phyloP scores from a whole-genome alignment of 2,113 vertebrate species.

The Narcine bancroftii region DNA sequence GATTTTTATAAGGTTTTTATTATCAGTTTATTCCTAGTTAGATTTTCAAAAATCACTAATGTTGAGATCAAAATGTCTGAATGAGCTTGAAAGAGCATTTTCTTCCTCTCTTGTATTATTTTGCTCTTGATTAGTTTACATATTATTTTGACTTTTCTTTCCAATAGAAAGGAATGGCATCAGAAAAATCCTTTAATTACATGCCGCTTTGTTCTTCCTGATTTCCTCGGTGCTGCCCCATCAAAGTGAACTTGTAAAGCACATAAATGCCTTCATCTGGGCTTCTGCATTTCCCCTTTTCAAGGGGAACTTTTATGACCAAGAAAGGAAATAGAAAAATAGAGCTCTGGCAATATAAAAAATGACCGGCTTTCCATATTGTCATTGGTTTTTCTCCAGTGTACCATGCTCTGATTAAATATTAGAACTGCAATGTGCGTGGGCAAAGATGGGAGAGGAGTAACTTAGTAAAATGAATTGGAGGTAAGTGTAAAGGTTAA shows the following conservation, averaged over 20 bases:
- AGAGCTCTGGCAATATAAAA: background rate
- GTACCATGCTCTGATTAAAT: background rate
- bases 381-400: background rate
- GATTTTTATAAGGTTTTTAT: background rate
- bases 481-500: no score
- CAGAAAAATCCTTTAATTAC: background rate
- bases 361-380: background rate
- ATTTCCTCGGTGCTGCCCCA: background rate
- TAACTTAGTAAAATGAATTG: no score
- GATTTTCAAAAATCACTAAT: background rate
- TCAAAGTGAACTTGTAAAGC: background rate
- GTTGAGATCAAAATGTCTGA: background rate
- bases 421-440: background rate
- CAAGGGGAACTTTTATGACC: background rate
- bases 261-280: background rate
- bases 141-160: background rate
- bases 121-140: background rate
- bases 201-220: background rate
- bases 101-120: background rate
- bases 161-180: background rate
- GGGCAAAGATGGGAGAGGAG: background rate
- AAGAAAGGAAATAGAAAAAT: background rate
- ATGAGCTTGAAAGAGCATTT: background rate
- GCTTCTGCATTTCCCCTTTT: background rate
- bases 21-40: background rate